phyloP scores from a whole-genome alignment of 2,113 vertebrate genomes.

The Gymnorhina tibicen region DNA sequence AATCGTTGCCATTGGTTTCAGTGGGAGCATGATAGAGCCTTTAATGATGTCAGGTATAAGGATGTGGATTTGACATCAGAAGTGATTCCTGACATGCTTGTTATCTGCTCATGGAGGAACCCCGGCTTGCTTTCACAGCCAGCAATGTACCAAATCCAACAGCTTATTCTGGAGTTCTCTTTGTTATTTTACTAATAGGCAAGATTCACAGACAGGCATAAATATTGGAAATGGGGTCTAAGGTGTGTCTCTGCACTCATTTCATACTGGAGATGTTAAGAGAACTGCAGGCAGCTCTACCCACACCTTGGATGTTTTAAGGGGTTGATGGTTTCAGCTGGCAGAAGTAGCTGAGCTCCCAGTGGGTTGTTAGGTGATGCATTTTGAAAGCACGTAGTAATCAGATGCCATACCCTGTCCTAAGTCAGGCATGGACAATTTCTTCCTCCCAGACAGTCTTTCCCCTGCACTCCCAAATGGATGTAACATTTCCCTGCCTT shows the following conservation, averaged over 20 bases:
- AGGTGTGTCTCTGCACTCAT: not conserved
- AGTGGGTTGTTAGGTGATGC: not conserved
- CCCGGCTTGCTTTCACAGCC: not conserved
- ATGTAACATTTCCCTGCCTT: not conserved
- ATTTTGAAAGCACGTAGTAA: not conserved
- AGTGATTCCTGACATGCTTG: conserved; percentile 1
- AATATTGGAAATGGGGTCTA: not conserved
- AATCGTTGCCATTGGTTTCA: not conserved
- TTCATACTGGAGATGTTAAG: not conserved
- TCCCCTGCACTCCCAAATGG: not conserved
- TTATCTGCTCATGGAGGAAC: not conserved
- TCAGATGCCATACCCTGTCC: not conserved
- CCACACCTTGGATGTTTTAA: not conserved
- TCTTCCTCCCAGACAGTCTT: not conserved
- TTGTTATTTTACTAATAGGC: not conserved
- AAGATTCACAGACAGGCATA: not conserved
- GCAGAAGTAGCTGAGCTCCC: not conserved
- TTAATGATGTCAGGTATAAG: conserved; percentile 26
- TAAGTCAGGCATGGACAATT: not conserved
- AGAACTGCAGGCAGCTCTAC: not conserved
- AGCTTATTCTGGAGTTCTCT: not conserved
- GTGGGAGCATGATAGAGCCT: not conserved
- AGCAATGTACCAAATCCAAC: not conserved
- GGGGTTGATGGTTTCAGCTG: not conserved
- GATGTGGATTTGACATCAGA: not conserved